Percentiles rank a stretch among this genome's conserved stretches.
Evolutionary conservation across 2,888 invertebrate genomes (phyloP).

Genomic region (Microctonus hyperodae): DNA sequence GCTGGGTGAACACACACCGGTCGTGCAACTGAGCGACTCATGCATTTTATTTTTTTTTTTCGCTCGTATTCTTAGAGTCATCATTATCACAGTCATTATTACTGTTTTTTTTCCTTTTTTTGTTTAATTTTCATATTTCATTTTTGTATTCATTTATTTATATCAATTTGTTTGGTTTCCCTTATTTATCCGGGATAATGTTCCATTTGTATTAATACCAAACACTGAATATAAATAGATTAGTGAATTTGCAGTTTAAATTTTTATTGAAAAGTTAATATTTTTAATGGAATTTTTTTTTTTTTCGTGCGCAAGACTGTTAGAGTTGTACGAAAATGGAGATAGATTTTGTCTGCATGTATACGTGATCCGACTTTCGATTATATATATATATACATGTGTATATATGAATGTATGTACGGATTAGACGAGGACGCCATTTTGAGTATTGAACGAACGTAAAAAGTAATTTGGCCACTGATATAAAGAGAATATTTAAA

Average conservation of each 20-base stretch:
- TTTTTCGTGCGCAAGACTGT: slow-evolving; percentile 18
- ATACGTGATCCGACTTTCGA: slow-evolving; percentile 11
- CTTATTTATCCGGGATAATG: no score
- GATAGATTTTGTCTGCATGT: slow-evolving; percentile 17
- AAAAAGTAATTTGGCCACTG: slow-evolving; percentile 5
- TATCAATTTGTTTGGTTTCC: no score
- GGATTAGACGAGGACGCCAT: slow-evolving; percentile 18
- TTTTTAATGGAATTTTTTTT: neutral
- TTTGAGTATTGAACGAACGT: slow-evolving; percentile 18
- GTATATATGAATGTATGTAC: slow-evolving; percentile 1
- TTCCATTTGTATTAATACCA: neutral
- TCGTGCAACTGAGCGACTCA: slow-evolving; percentile 18
- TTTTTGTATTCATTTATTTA: no score
- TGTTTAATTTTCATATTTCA: neutral
- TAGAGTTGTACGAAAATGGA: slow-evolving; percentile 6
- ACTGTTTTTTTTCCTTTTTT: slow-evolving; percentile 1
- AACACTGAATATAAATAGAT: neutral
- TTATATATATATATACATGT: neutral
- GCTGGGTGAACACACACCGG: slow-evolving; percentile 38
- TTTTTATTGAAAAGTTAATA: slow-evolving; percentile 6
- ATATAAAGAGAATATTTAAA: neutral
- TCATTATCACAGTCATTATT: neutral
- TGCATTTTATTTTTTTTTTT: slow-evolving; percentile 7
- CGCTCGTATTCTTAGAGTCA: neutral
- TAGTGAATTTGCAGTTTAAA: neutral